Evolutionary conservation across 2,113 vertebrate species (phyloP).

Genomic region (Varanus komodoensis): DNA sequence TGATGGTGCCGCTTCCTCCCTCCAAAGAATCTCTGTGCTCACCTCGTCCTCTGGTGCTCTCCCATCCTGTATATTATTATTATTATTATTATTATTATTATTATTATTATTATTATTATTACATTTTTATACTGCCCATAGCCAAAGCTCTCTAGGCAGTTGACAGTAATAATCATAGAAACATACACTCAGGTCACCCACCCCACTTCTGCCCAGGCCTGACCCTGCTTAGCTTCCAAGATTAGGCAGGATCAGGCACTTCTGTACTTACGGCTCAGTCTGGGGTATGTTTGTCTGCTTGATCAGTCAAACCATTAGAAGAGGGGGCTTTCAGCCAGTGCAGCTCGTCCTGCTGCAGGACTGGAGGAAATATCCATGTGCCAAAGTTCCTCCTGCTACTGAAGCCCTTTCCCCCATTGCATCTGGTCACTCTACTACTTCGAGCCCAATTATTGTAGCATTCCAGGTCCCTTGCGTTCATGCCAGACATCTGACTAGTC

Average conservation of each 20-base stretch:
- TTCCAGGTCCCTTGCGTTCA: not conserved
- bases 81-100: too few relatives aligned
- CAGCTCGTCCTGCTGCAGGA: not conserved
- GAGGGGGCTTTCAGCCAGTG: not conserved
- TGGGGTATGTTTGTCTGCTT: not conserved
- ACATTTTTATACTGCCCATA: too few relatives aligned
- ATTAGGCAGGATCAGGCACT: too few relatives aligned
- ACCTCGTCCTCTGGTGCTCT: not conserved
- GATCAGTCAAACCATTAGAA: not conserved
- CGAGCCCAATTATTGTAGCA: constrained; percentile 5
- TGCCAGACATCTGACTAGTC: not conserved
- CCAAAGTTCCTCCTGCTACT: not conserved
- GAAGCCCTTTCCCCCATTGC: not conserved
- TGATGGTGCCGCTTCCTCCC: too few relatives aligned
- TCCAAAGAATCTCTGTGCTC: not conserved
- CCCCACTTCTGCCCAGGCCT: too few relatives aligned
- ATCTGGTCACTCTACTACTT: not conserved
- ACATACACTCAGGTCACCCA: too few relatives aligned
- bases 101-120: too few relatives aligned
- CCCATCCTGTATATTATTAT: too few relatives aligned
- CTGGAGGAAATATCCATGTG: not conserved
- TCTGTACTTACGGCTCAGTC: not conserved
- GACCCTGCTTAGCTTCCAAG: too few relatives aligned
- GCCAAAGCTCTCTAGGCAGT: too few relatives aligned
- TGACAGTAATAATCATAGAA: too few relatives aligned